Evolutionary conservation across 1,140 invertebrate species (phyloP), one percentile per base, ranked within the genome.

Genomic region (Cherax quadricarinatus): DNA sequence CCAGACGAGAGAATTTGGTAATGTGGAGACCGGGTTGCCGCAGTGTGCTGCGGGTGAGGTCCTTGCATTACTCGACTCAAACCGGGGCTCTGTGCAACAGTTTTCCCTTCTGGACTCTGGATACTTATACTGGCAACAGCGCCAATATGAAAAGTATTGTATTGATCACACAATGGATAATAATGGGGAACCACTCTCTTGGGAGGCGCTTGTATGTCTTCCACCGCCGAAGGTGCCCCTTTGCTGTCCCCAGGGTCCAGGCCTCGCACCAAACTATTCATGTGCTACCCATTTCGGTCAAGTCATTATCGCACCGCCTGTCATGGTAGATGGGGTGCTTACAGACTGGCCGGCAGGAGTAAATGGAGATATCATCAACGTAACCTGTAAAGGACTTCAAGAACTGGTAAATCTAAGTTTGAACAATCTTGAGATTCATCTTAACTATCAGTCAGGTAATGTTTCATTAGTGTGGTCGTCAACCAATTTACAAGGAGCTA

Each of bases 131-230:
- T 85, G 83, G 83, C 83, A 85, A 41, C 24, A 70, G 9, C 60
- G 4, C 6, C 9, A 48, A 18, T 85, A 70, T 85, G 30, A 70
- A 70, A 10, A 70, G 16, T 85, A 85, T 30, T 85, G 83, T 66
- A 66, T 85, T 3, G 83, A 85, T 4, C 83, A 85, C 83, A 66
- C 57, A 4, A 57, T 85, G 30, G 24, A 85, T 48, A 62, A 66
- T 21, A n/a, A 70, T 4, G 60, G 83, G 3, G 30, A 24, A 3
- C n/a, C 10, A 18, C 16, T 4, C 0, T 85, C 57, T 30, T 85
- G 60, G 60, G 60, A 85, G 30, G 83, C 83, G 7, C 60, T 48
- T n/a, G 83, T 85, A 3, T 85, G 83, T n/a, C 57, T 85, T 24
- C 62, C 83, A 57, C 60, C 83, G 1, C 83, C 83, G 48, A 5